A percentile compares a stretch with the other conserved stretches of the same genome.
These are phyloP conservation scores for Pemphigus obesinymphae DNA, from an alignment of 1,140 invertebrate genomes.

Conservation along the genomic window DNA sequence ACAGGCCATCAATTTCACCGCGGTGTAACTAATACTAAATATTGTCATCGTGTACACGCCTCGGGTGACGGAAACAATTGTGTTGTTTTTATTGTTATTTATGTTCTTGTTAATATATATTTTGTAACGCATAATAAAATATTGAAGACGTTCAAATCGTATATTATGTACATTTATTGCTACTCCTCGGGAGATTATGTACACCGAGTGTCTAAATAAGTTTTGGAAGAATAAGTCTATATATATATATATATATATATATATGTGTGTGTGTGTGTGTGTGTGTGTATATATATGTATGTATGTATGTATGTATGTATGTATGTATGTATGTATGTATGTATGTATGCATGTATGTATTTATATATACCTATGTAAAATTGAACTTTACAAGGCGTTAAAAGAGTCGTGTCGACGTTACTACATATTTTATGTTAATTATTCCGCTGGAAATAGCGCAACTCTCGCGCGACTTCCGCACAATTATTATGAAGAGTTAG, in stretches of 20 bases:
- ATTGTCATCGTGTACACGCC: neutral
- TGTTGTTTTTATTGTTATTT: neutral
- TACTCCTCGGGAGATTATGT: neutral
- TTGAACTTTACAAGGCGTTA: neutral
- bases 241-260: neutral
- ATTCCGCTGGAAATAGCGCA: too few species aligned
- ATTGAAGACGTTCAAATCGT: neutral
- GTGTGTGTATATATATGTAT: too few species aligned
- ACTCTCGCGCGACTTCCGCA: too few species aligned
- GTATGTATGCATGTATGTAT: neutral
- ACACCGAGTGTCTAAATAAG: neutral
- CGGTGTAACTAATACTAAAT: too few species aligned
- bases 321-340: too few species aligned
- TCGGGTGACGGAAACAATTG: neutral
- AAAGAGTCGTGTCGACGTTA: neutral
- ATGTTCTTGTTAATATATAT: neutral
- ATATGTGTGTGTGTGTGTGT: neutral
- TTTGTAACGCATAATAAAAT: neutral
- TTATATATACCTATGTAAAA: neutral
- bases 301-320: neutral
- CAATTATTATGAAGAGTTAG: too few species aligned
- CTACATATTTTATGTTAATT: neutral
- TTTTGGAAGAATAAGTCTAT: neutral
- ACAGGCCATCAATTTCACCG: too few species aligned
- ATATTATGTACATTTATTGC: slow-evolving; percentile 8